Base-by-base conservation (phyloP, 2,888 invertebrate genomes). In the Amiota mariae region DNA sequence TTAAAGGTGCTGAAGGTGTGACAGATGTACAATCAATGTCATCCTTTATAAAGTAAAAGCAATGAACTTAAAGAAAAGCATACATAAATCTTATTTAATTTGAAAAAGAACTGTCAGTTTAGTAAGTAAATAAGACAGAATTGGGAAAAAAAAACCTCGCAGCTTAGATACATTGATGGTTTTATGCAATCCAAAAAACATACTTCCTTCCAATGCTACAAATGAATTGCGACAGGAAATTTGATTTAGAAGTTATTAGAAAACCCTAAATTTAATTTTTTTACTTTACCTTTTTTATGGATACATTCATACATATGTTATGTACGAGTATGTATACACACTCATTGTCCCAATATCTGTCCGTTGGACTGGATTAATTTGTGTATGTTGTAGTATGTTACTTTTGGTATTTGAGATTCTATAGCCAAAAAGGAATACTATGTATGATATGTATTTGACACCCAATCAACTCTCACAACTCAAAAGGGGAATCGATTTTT, bases 61-160 rank as follows among this genome's bases (percentile, higher is more conserved):
- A 36, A 36, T 24, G 3, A 24, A 24, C 24, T 24, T 2, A 24
- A 24, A 24, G 3, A 24, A 2, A 2, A 8, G 9, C 15, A 18
- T 18, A 78, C 78, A 83, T 83, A 83, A 83, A 83, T 85, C 84
- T 85, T 85, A 85, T 83, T 84, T 83, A 83, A 83, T 83, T 83
- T 81, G 82, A 85, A 85, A 79, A 81, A 2, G 24, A 24, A 77
- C 81, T 83, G 85, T 84, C 83, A 85, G 80, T 83, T 85, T 83
- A 59, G 3, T 6, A 8, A 63, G 18, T 46, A n/a, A 59, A 59
- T 8, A 4, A 36, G 36, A n/a, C 1, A 36, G 36, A n/a, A 11
- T 54, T 54, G 12, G 15, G 11, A 54, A 8, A 54, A 54, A 54
- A n/a, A 54, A 10, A 54, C 1, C 9, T n/a, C 12, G 12, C n/a